These are phyloP conservation scores for Sylvia atricapilla DNA, from an alignment of 2,113 vertebrate genomes.

Conservation along the genomic window DNA sequence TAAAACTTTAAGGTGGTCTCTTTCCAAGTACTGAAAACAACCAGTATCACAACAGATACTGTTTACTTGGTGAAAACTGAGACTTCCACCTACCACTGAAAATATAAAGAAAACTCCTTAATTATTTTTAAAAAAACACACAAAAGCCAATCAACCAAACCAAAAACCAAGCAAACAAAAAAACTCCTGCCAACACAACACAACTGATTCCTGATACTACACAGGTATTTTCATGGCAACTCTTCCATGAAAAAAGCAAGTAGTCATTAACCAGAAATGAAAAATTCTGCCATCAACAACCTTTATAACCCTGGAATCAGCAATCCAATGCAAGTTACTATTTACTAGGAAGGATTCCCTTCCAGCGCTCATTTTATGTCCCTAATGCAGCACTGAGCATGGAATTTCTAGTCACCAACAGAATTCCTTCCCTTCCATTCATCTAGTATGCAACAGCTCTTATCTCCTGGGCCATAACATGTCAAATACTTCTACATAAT, in stretches of 20 bases:
- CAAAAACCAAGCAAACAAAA: background rate
- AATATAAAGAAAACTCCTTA: background rate
- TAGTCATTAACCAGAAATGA: background rate
- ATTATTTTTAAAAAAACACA: background rate
- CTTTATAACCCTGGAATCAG: background rate
- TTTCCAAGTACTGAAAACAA: background rate
- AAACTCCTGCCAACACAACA: background rate
- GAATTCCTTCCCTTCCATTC: background rate
- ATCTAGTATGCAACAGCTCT: background rate
- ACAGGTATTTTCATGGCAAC: background rate
- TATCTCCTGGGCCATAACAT: conserved; percentile 19
- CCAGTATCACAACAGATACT: background rate
- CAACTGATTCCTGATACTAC: background rate
- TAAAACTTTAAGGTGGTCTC: background rate
- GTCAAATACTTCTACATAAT: conserved; percentile 63
- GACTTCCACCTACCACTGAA: background rate
- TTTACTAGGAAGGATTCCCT: background rate
- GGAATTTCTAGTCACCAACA: background rate
- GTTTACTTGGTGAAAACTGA: background rate
- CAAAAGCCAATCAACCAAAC: background rate
- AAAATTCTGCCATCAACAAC: background rate
- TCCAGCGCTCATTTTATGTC: background rate
- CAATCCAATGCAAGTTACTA: background rate
- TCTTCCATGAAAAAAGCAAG: background rate
- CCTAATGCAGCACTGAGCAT: background rate